These are phyloP conservation scores for Antennarius maculatus DNA, from an alignment of 2,797 vertebrate genomes.

Conservation along the genomic window DNA sequence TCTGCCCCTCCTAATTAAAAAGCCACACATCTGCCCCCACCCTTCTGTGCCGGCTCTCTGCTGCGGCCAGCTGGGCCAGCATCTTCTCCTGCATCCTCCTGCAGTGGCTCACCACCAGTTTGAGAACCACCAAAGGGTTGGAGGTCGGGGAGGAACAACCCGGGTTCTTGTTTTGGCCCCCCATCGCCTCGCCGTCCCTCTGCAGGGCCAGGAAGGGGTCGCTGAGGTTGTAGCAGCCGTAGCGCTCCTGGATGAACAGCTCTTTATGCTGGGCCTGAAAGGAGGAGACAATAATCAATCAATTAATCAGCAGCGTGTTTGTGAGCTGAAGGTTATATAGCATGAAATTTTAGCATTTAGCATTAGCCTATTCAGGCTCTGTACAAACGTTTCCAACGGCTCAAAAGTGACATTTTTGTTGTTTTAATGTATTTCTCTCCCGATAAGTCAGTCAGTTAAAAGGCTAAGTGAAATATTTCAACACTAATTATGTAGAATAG, in stretches of 20 bases:
- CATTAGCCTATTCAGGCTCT: neutral
- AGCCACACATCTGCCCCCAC: conserved; percentile 69
- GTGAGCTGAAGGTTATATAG: neutral
- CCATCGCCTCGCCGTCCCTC: conserved; percentile 89
- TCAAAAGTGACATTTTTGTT: too few relatives aligned
- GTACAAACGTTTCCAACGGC: neutral
- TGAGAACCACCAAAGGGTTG: conserved; percentile 91
- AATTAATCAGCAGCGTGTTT: neutral
- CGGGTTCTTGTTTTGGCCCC: conserved; percentile 81
- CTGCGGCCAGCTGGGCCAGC: conserved; percentile 92
- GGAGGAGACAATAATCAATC: neutral
- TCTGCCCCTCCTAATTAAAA: neutral
- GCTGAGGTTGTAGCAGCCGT: conserved; percentile 93
- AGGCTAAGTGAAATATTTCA: too few relatives aligned
- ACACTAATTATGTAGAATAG: too few relatives aligned
- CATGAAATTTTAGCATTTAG: conserved; percentile 1
- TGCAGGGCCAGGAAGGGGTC: conserved; percentile 94
- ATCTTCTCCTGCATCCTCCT: conserved; percentile 97
- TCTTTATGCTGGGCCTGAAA: conserved; percentile 91
- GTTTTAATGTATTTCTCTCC: too few relatives aligned
- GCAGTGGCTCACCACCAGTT: conserved; percentile 95
- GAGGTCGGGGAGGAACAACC: conserved; percentile 80
- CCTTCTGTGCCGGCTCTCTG: conserved; percentile 92
- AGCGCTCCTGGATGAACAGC: conserved; percentile 91
- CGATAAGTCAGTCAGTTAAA: too few relatives aligned